phyloP scores from a whole-genome alignment of 2,888 invertebrate genomes.

The Synanthedon vespiformis region DNA sequence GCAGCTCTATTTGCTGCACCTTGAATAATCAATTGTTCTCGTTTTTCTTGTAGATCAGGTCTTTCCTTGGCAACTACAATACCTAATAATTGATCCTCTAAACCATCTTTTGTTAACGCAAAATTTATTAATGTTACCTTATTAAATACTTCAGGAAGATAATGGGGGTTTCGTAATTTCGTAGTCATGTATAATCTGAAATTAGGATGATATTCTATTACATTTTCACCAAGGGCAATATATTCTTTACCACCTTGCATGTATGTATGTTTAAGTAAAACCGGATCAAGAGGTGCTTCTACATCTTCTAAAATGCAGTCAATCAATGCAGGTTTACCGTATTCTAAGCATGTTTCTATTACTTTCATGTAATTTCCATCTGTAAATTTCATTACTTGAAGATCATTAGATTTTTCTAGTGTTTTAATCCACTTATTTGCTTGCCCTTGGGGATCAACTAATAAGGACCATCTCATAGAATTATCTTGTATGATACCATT shows the following conservation, averaged over 20 bases:
- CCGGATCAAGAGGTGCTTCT: slow-evolving; percentile 82
- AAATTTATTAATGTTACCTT: slow-evolving; percentile 88
- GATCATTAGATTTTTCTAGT: slow-evolving; percentile 79
- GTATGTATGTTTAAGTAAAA: slow-evolving; percentile 80
- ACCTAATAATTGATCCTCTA: slow-evolving; percentile 86
- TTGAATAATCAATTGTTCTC: slow-evolving; percentile 82
- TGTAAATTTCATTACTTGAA: slow-evolving; percentile 79
- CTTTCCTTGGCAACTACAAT: slow-evolving; percentile 88
- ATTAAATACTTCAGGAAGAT: slow-evolving; percentile 85
- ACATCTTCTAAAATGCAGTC: slow-evolving; percentile 83
- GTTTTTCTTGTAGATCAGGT: slow-evolving; percentile 84
- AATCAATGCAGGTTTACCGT: slow-evolving; percentile 81
- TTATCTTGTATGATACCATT: slow-evolving; percentile 87
- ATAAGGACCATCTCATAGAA: slow-evolving; percentile 81
- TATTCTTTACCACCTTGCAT: slow-evolving; percentile 79
- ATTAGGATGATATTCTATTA: slow-evolving; percentile 79
- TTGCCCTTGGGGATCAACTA: slow-evolving; percentile 88
- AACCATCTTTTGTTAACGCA: slow-evolving; percentile 83
- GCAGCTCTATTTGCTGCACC: slow-evolving; percentile 84
- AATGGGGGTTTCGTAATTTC: slow-evolving; percentile 86
- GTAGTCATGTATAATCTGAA: slow-evolving; percentile 87
- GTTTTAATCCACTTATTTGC: slow-evolving; percentile 89
- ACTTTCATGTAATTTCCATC: slow-evolving; percentile 81
- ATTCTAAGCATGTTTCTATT: slow-evolving; percentile 80
- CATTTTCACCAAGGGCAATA: slow-evolving; percentile 82